Evolutionary conservation across 2,113 vertebrate species (phyloP), one percentile per base, ranked within the genome.

Genomic region (Panthera uncia): DNA sequence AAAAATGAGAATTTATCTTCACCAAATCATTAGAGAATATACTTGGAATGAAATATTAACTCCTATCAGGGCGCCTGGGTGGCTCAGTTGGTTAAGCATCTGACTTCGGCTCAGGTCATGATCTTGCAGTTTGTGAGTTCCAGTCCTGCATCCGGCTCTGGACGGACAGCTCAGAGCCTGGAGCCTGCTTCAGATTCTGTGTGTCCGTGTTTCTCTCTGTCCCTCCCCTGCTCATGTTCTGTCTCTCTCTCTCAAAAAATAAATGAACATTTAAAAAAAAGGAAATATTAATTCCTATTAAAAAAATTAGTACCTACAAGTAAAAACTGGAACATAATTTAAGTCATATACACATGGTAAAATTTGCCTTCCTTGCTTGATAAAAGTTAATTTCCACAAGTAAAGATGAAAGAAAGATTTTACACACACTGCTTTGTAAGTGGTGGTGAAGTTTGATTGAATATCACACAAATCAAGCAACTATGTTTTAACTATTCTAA

Each of bases 281-380:
- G 45, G 45, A 45, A 45, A 45, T 45, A 45, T 45, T 45, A 95
- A 85, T 6, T 88, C 23, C 89, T 36, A 81, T 50, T 93, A 96
- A 97, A 88, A 94, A 91, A 94, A 94, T 92, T 81, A 97, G 29
- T 98, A 31, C 57, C 41, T 82, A 61, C 65, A 95, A 87, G 31
- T 88, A 38, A 87, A 95, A 52, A 65, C 45, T 55, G 16, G 81
- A 81, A n/a, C 5, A 45, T 74, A 79, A 94, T 95, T 92, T 92
- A 96, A 71, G 55, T 89, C 78, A 33, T 86, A 71, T 71, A 68
- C 2, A 88, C 76, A 65, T 3, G 2, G 9, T 69, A n/a, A 31
- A 96, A 94, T 91, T 94, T 93, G 73, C 95, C 86, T 95, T 96
- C 91, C 80, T 96, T 96, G 69, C 73, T 94, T 96, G 85, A 81